Percentiles rank a stretch among this genome's conserved stretches.
Conservation (phyloP, 2,888 invertebrate genomes). For the Cheiracanthium punctorium region DNA sequence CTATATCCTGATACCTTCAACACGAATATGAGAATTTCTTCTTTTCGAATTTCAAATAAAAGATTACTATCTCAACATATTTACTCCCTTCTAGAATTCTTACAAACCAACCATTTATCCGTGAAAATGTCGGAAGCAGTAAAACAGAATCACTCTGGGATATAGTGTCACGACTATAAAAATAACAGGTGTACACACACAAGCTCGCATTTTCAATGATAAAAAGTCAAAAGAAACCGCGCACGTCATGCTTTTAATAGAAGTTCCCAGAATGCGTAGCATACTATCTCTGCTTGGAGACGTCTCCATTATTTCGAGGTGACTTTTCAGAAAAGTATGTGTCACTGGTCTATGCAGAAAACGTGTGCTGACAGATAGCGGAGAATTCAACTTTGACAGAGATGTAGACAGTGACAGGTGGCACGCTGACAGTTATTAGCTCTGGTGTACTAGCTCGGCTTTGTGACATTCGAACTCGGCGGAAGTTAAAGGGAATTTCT, state of each 20-base stretch:
- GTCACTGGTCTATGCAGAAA: not conserved
- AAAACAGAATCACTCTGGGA: too few relatives aligned
- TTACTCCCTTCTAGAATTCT: too few relatives aligned
- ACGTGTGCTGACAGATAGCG: constrained; percentile 25
- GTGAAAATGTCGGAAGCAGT: too few relatives aligned
- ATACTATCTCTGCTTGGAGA: not conserved
- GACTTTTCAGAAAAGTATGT: constrained; percentile 15
- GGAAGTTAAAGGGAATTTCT: not conserved
- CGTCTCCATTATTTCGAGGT: not conserved
- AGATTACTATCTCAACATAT: too few relatives aligned
- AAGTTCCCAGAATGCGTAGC: not conserved
- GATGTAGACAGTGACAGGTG: constrained; percentile 33
- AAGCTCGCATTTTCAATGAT: not conserved
- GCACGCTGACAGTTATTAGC: constrained; percentile 23
- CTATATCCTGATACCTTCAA: too few relatives aligned
- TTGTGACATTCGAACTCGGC: not conserved
- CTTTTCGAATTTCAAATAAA: too few relatives aligned
- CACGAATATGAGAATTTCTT: too few relatives aligned
- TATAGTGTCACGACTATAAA: not conserved
- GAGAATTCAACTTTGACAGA: not conserved
- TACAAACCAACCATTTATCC: too few relatives aligned
- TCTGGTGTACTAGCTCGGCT: not conserved
- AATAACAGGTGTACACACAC: constrained; percentile 18
- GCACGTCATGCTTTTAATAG: not conserved
- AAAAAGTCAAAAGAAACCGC: not conserved